Base-by-base conservation (phyloP, 1,140 invertebrate species). In the Heliconius melpomene region DNA sequence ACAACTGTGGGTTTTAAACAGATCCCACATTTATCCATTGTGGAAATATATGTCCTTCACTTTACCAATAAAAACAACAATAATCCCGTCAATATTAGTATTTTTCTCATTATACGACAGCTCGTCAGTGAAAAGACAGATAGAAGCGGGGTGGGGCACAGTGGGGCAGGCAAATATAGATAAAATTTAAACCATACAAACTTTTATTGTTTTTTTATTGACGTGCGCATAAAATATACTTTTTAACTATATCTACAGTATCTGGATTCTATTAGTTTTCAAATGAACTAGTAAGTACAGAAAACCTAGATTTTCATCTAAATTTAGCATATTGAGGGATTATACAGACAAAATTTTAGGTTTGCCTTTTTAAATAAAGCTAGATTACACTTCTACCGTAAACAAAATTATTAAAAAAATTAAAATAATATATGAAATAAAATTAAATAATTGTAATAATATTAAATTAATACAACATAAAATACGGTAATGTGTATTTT, bases 21-120 rank as follows among this genome's bases (percentile, higher is more conserved):
- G 76, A 93, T 92, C 77, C 89, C 91, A 93, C 93, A 94, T 86
- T 92, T 93, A 90, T 94, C 93, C 92, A 93, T 94, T 83, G 66
- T 89, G 77, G 77, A 82, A 75, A 74, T 52, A 73, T 74, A 77
- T 74, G 70, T 52, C 57, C 81, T 84, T 78, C 84, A 85, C 81
- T 79, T 77, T 78, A 83, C 80, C 81, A 79, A 84, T 81, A 84
- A 87, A 87, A 87, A 86, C 85, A 85, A 86, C 86, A 89, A 85
- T 80, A 86, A 87, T 81, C 86, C 83, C 81, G 81, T 85, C 86
- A 90, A 89, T 90, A 87, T 87, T 87, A 82, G 82, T 90, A 91
- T 88, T 88, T 90, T 89, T 88, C 82, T 85, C 88, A 87, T 86
- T 88, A 86, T 85, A 87, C 87, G 86, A 90, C 87, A 87, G 85